Evolutionary conservation across 1,140 invertebrate genomes (phyloP), one percentile per base, ranked within the genome.

Genomic region (Neodiprion lecontei): DNA sequence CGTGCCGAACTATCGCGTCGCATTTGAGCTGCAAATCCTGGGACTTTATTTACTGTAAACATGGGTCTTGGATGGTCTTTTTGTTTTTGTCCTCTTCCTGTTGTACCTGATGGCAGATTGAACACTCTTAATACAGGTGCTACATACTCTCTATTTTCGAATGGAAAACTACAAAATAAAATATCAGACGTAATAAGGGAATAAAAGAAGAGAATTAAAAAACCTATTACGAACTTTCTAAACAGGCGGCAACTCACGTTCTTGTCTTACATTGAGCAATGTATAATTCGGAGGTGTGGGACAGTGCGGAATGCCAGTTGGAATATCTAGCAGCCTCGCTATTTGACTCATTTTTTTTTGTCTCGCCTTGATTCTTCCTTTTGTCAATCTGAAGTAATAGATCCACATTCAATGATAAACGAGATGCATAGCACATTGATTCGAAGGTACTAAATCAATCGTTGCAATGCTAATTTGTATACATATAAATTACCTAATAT

Each of bases 261-360:
- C 87, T 48, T 81, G 79, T 73, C 72, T 79, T 11, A 88, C 72
- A 69, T 83, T 79, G 17, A 87, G 82, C 8, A 84, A 73, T 9
- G 86, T 83, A 80, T 88, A 90, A 79, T 89, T 87, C 2, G 89
- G 88, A 12, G 90, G 88, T 40, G 90, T 90, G 17, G 90, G 86
- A 74, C 88, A 89, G 28, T 90, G 89, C 87, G 93, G 79, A 82
- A 92, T 80, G 88, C 88, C 83, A 84, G 90, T 89, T 75, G 93
- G 80, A 74, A 98, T 94, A 82, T 99, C 97, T 8, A 99, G 89
- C 10, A 99, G 89, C 68, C 94, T 92, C 8, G 96, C 97, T 73
- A 99, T 99, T 86, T 98, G 95, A 81, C 95, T 94, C 94, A 99
- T 96, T 87, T 98, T 98, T 83, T 96, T 95, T 82, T 97, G 96